Evolutionary conservation across 2,113 vertebrate genomes (phyloP), one percentile per base, ranked within the genome.

Genomic region (Mus spicilegus): DNA sequence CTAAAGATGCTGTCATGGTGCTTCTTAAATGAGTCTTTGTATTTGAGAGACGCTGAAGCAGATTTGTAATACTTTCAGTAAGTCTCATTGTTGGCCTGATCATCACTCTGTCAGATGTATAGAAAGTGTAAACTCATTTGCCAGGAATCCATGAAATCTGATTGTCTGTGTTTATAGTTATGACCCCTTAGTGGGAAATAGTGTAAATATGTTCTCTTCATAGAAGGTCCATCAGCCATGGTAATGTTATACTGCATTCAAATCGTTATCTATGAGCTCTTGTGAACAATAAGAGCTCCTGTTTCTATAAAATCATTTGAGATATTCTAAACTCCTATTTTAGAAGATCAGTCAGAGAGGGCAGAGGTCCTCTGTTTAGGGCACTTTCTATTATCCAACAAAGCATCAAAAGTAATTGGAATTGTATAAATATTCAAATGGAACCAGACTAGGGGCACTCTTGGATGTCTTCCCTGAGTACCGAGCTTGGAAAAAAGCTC

Each of bases 391-490:
- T 85, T 51, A 76, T 82, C 13, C 67, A 77, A 20, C 69, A 77
- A 13, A 81, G 39, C 49, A 88, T 95, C 72, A 46, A 26, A 33
- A 87, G 49, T 91, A 72, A 63, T n/a, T 87, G 65, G 0, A 56
- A 33, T 87, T 95, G 89, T 92, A 51, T 89, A 97, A 82, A 86
- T 80, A 54, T 84, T 67, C 76, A 85, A n/a, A 72, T 9, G 42
- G 19, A 54, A 20, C 26, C 39, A 81, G 42, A 75, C 95, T 87
- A 87, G 13, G 33, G 14, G 4, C 14, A 42, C 26, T 42, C 24
- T 61, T 24, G 17, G 81, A 61, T 87, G 69, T 49, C 89, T 91
- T 86, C 61, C 42, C n/a, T 42, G 46, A 80, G 11, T 80, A 11
- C 4, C 8, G 2, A 87, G 26, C 10, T 94, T 89, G 81, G 95